Percentiles rank a stretch among this genome's conserved stretches.
Conservation (phyloP, 2,888 invertebrate species). For the Drosophila meridionalis region DNA sequence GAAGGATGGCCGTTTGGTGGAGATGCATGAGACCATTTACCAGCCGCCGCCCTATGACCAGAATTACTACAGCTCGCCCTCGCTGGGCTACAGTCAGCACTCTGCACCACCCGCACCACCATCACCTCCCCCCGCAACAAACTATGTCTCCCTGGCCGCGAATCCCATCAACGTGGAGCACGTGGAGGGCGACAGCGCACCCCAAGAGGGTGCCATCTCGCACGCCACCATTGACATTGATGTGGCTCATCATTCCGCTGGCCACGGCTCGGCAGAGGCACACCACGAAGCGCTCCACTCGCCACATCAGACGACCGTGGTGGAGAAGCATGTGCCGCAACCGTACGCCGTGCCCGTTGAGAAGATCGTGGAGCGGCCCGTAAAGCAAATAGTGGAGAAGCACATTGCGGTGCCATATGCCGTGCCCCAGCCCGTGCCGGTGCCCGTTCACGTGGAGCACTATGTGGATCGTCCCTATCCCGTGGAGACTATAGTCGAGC, state of each 20-base stretch:
- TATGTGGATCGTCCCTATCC: constrained; percentile 86
- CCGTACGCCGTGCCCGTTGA: constrained; percentile 84
- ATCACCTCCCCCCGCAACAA: constrained; percentile 20
- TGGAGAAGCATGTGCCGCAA: constrained; percentile 85
- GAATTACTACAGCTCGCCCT: constrained; percentile 24
- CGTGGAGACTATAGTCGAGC: constrained; percentile 85
- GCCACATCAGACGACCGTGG: constrained; percentile 34
- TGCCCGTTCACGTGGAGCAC: constrained; percentile 85
- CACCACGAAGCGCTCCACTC: not conserved
- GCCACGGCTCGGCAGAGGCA: not conserved
- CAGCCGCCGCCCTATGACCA: constrained; percentile 60
- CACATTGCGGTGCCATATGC: constrained; percentile 85
- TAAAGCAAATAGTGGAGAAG: constrained; percentile 86
- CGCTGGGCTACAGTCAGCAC: constrained; percentile 33
- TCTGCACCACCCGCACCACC: constrained; percentile 14
- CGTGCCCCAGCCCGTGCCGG: constrained; percentile 86
- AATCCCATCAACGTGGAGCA: constrained; percentile 78
- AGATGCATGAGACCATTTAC: constrained; percentile 83
- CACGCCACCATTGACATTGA: constrained; percentile 47
- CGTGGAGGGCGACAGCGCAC: constrained; percentile 59
- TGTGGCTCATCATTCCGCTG: constrained; percentile 12
- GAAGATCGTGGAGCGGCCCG: constrained; percentile 85
- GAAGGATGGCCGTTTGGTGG: constrained; percentile 79
- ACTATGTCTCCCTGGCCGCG: constrained; percentile 67
- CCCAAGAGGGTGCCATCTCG: constrained; percentile 54